Evolutionary conservation across 1,140 invertebrate species (phyloP).

Genomic region (Drosophila parvula): DNA sequence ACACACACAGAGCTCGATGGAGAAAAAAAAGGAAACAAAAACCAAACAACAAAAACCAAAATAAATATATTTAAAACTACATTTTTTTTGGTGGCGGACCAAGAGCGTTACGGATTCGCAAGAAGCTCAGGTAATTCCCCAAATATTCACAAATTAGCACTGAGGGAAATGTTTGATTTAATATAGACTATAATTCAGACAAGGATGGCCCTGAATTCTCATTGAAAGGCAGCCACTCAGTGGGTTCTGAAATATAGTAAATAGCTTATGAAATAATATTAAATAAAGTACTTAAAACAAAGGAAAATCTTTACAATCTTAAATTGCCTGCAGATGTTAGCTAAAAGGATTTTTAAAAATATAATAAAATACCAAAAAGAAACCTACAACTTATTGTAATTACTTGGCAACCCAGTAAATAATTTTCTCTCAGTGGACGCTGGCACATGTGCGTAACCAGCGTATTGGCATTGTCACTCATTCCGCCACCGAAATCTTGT

Average conservation of each 20-base stretch:
- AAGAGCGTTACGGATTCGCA: constrained; percentile 61
- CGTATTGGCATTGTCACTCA: constrained; percentile 57
- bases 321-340: too few species aligned
- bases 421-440: constrained; percentile 18
- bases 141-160: constrained; percentile 49
- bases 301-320: too few species aligned
- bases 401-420: not conserved
- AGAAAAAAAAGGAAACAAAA: not conserved
- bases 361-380: not conserved
- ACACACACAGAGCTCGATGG: constrained; percentile 2
- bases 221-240: not conserved
- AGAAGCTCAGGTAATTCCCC: constrained; percentile 76
- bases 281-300: too few species aligned
- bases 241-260: not conserved
- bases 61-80: constrained; percentile 15
- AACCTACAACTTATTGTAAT: not conserved
- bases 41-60: constrained; percentile 19
- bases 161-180: constrained; percentile 33
- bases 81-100: constrained; percentile 12
- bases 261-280: too few species aligned
- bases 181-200: not conserved
- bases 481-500: constrained; percentile 56
- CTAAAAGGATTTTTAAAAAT: too few species aligned
- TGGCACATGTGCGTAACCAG: constrained; percentile 37
- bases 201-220: not conserved